phyloP scores from a whole-genome alignment of 1,140 invertebrate genomes.

The Colletes latitarsis region DNA sequence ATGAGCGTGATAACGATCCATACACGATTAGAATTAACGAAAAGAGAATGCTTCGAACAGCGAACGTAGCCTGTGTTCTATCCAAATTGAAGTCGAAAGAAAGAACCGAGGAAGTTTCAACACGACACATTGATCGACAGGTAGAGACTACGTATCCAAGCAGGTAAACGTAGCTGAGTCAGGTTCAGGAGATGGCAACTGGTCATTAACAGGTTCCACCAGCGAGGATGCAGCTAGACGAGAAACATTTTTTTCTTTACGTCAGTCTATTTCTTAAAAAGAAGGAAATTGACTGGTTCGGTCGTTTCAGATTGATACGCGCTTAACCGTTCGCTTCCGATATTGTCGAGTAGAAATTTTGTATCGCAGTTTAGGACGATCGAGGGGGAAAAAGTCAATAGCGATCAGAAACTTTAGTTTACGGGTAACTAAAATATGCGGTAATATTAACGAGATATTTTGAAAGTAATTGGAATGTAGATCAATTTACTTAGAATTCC shows the following conservation, averaged over 20 bases:
- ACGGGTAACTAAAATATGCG: too few species aligned
- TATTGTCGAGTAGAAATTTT: slow-evolving; percentile 1
- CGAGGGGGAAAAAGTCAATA: neutral
- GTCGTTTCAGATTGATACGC: neutral
- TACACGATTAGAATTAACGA: neutral
- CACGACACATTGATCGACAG: slow-evolving; percentile 20
- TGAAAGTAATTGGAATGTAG: neutral
- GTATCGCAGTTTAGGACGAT: neutral
- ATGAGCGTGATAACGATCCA: too few species aligned
- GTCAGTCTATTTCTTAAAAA: neutral
- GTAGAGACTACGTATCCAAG: neutral
- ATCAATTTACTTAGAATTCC: neutral
- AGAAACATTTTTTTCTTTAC: neutral
- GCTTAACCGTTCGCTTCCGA: neutral
- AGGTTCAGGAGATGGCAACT: slow-evolving; percentile 27
- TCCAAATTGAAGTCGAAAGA: slow-evolving; percentile 16
- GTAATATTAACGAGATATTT: neutral
- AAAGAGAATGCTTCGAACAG: too few species aligned
- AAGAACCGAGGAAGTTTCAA: slow-evolving; percentile 12
- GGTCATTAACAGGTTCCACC: slow-evolving; percentile 44
- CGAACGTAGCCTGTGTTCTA: neutral
- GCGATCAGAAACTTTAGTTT: neutral
- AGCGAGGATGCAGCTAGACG: slow-evolving; percentile 30
- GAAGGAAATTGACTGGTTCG: neutral
- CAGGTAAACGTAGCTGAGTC: slow-evolving; percentile 14